Base-by-base conservation (phyloP, 1,140 invertebrate species). In the Drosophila nannoptera region DNA sequence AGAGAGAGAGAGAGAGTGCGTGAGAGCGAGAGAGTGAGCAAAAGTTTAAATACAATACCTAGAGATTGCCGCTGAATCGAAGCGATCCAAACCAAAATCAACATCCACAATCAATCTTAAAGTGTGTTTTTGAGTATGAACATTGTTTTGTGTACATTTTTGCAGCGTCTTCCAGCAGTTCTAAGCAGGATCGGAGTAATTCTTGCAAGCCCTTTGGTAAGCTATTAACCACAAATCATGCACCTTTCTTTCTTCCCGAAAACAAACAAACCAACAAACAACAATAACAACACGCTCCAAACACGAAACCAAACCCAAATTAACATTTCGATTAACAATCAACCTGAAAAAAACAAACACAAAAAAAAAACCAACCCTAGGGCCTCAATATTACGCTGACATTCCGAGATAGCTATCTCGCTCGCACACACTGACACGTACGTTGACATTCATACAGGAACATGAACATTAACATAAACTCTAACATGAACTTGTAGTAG, bases 141-240 rank as follows among this genome's bases (percentile, higher is more conserved):
- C 75, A 89, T 89, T 88, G 78, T 89, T 88, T 87, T 89, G 81
- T 89, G 80, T 88, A 89, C 73, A 89, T 89, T 90, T 93, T 96
- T 95, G 90, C 94, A 96, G 95, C 94, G 95, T 92, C 94, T 96
- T 91, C 95, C 95, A 92, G 95, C 94, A 92, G 95, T 96, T 91
- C 94, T 96, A 92, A 95, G 94, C 94, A 94, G 95, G 93, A 95
- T 96, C 94, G 95, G 95, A 93, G 94, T 96, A 92, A 95, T 96
- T 93, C 94, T 96, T 94, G 94, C 95, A 93, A 95, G 94, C 93
- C 95, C 95, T 91, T 93, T 96, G 95, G 95, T 96, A 96, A 96
- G 95, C 94, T 92, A 91, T 91, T 90, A 90, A 88, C 76, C 73
- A 84, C 72, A 78, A 84, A 78, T 80, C 78, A 80, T 81, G 75